A percentile compares a stretch with the other conserved stretches of the same genome.
Conservation (phyloP, 2,113 vertebrate genomes). For the Salvelinus namaycush region DNA sequence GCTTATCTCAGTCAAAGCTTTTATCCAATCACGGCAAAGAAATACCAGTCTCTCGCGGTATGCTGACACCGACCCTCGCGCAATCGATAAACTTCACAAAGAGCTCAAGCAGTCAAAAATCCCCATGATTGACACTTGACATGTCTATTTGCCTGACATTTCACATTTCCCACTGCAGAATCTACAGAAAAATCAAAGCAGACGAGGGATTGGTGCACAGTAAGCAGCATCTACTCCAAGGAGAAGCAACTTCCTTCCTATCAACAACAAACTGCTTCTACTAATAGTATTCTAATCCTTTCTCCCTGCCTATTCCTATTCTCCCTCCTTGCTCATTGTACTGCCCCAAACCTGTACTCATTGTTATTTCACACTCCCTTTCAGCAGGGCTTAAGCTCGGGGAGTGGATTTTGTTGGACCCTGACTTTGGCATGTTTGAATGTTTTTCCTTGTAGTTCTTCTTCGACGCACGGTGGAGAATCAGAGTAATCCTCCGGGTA, state of each 20-base stretch:
- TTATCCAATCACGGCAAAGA: neutral
- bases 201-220: neutral
- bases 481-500: conserved; percentile 5
- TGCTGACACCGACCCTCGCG: neutral
- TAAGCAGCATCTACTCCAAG: neutral
- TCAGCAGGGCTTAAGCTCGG: conserved; percentile 10
- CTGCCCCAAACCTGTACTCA: conserved; percentile 16
- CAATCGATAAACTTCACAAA: neutral
- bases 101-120: neutral
- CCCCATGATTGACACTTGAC: conserved; percentile 14
- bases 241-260: neutral
- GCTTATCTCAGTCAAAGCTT: neutral
- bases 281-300: conserved; percentile 13
- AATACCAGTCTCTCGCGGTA: neutral
- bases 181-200: neutral
- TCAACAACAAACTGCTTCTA: neutral
- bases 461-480: neutral
- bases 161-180: neutral
- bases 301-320: conserved; percentile 11
- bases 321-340: neutral
- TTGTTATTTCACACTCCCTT: conserved; percentile 24
- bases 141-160: conserved; percentile 22
- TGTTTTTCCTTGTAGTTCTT: neutral
- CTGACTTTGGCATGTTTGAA: conserved; percentile 9
- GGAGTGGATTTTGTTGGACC: conserved; percentile 16